These are phyloP conservation scores for Pteromalus puparum DNA, from an alignment of 1,140 invertebrate genomes.

Conservation along the genomic window DNA sequence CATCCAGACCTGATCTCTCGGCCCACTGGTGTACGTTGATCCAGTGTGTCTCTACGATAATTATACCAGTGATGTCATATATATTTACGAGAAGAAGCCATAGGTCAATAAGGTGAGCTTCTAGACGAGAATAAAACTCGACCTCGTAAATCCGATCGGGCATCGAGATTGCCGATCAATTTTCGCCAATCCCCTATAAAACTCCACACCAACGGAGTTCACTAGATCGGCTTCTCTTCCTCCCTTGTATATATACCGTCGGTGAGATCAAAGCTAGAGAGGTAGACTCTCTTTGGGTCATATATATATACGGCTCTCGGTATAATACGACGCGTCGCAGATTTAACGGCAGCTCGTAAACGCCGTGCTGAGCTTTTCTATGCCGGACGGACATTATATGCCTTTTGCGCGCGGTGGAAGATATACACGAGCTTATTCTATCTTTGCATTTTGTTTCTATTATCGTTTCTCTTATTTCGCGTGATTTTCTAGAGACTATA, in stretches of 20 bases:
- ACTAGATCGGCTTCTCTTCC: not conserved
- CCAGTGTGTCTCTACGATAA: conserved; percentile 65
- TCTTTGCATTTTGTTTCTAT: not conserved
- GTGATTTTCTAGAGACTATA: too few species aligned
- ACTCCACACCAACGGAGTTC: not conserved
- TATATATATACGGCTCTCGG: not conserved
- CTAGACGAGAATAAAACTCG: conserved; percentile 2
- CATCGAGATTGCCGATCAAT: conserved; percentile 32
- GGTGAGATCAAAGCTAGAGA: too few species aligned
- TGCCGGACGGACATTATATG: not conserved
- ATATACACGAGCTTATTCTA: too few species aligned
- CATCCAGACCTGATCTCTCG: conserved; percentile 61
- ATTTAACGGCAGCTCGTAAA: conserved; percentile 31
- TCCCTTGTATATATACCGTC: not conserved
- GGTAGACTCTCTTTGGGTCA: not conserved
- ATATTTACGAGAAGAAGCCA: too few species aligned
- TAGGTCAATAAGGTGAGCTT: too few species aligned
- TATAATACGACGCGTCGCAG: not conserved
- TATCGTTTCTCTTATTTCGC: not conserved
- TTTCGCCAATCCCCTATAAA: conserved; percentile 12
- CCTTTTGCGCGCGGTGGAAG: too few species aligned
- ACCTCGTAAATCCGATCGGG: not conserved
- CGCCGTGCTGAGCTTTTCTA: not conserved
- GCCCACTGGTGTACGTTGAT: conserved; percentile 64
- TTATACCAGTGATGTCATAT: too few species aligned